Percentiles rank a stretch among this genome's conserved stretches.
These are phyloP conservation scores for Neolamprologus fasciatus DNA, from an alignment of 2,113 vertebrate species.

Conservation along the genomic window DNA sequence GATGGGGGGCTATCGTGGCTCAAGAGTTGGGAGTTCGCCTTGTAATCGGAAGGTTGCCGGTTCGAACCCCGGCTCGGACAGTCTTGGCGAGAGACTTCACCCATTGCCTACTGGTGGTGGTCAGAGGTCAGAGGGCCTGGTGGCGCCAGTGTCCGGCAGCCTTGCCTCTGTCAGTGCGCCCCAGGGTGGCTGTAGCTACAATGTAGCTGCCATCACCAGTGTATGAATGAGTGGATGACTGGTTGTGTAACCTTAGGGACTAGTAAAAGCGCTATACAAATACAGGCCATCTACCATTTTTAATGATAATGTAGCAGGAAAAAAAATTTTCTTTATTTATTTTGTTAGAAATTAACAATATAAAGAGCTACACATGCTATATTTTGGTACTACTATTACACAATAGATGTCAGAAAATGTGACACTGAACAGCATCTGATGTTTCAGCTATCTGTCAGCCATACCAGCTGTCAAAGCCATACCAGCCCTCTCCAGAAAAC, in stretches of 20 bases:
- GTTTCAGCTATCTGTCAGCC: background rate
- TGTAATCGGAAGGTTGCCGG: accelerated
- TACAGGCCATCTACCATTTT: background rate
- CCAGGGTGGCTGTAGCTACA: background rate
- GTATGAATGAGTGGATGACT: background rate
- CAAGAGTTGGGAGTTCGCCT: background rate
- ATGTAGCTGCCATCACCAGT: background rate
- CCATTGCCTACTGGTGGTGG: background rate
- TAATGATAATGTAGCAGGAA: background rate
- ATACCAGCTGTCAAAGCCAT: background rate
- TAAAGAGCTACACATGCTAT: background rate
- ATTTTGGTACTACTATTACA: background rate
- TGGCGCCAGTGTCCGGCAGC: background rate
- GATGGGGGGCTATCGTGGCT: accelerated
- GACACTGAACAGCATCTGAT: background rate
- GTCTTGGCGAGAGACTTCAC: accelerated
- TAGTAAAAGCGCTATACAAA: background rate
- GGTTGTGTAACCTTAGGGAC: background rate
- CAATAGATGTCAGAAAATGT: background rate
- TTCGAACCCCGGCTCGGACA: accelerated
- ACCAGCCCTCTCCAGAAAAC: background rate
- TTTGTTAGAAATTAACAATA: background rate
- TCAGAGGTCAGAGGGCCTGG: background rate
- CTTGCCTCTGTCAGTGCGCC: background rate
- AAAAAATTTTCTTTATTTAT: background rate